Base-by-base conservation (phyloP, 2,888 invertebrate species). In the Lordiphosa andalusiaca region DNA sequence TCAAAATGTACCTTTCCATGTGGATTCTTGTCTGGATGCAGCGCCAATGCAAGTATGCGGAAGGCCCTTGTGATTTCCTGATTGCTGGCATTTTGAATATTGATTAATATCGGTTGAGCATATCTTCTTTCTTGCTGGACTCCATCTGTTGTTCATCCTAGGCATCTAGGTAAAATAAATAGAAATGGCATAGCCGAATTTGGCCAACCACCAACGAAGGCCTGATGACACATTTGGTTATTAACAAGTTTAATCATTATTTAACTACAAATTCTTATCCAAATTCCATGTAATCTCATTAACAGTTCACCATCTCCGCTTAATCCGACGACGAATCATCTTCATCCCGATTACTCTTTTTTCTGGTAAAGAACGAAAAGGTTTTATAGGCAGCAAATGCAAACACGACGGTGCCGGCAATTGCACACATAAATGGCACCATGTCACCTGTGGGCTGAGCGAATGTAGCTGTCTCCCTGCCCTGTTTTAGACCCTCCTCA, bases 381-480 rank as follows among this genome's bases (percentile, higher is more conserved):
- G 76, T 74, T 44, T 82, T 76, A 10, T 63, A 82, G 2, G 82
- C 82, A 1, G 61, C 82, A 42, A 71, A 76, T 0, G 76, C 80
- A 44, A 76, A 76, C 19, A 76, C 41, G 33, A 76, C 69, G 0
- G 76, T 72, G n/a, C 76, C 76, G 0, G 78, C 82, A 35, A 76
- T 72, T 4, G 69, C 76, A 21, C 66, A 65, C 58, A 76, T 69
- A 35, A 76, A 82, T 0, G 82, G 76, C 12, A 74, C 6, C 75
- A 82, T 74, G 12, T 76, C 82, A 1, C 75, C 23, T 4, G 82
- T 36, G 12, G 78, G 54, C 38, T 71, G 61, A 6, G 23, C 50
- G 5, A 35, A 57, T 35, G 41, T 53, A 7, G 44, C 6, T 21
- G 54, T 23, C 13, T 19, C 30, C 1, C n/a, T 2, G 25, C 7